Evolutionary conservation across 2,888 invertebrate genomes (phyloP), one percentile per base, ranked within the genome.

Genomic region (Chorisops tibialis): DNA sequence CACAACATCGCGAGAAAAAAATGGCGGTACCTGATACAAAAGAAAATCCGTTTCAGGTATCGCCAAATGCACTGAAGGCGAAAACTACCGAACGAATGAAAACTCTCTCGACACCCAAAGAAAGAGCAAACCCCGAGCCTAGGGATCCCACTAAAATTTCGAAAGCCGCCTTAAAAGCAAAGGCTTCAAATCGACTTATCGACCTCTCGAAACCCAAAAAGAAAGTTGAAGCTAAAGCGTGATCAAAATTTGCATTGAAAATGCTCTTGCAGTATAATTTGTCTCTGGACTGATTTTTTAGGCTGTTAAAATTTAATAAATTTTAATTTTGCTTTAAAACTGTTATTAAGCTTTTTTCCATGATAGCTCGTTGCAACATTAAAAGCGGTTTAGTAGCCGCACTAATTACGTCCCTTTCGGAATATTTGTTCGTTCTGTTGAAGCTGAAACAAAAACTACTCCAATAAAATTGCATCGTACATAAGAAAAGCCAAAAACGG

Each of bases 21-120:
- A 61, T 73, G 50, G 73, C 70, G 1, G 73, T 77, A 11, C 72
- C 72, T 7, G 81, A 81, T 59, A 67, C 79, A 4, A 81, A 79
- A 66, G 80, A 78, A 39, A 79, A 82, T 73, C 79, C 82, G 0
- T 82, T 79, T 65, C 70, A 70, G 12, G 75, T 80, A n/a, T 72
- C 74, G 3, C 74, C 72, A 38, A 71, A 69, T 35, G 80, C 79
- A 12, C 66, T 79, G 22, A 79, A 74, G 67, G 79, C 78, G 61
- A 70, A 72, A 64, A 67, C 78, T 21, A 71, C 78, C 1, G 69
- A 74, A 11, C 71, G 79, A 68, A 77, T 76, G 24, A 59, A 73
- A 18, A 74, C 75, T 66, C 64, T 80, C 18, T 75, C 80, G 1
- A 75, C 73, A 66, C 79, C 78, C 2, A 59, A 59, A 37, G 22